These are phyloP conservation scores for Sebastes melanostomus DNA, from an alignment of 2,797 vertebrate species.

Conservation along the genomic window DNA sequence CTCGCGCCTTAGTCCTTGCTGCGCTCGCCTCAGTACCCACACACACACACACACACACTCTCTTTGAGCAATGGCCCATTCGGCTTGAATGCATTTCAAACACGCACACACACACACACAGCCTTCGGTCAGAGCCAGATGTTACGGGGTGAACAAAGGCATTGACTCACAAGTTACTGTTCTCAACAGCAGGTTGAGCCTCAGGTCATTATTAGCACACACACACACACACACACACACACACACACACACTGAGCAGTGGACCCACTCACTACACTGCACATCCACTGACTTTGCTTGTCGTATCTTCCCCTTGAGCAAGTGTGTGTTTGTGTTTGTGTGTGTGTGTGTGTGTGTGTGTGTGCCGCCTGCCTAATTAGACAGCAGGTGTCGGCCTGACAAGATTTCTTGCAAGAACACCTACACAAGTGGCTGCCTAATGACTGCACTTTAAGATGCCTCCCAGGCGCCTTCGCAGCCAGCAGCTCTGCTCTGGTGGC, in stretches of 20 bases:
- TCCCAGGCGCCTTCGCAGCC: conserved; percentile 45
- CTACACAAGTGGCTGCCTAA: conserved; percentile 75
- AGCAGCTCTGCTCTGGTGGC: neutral
- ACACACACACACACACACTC: conserved; percentile 21
- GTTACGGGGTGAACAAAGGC: conserved; percentile 78
- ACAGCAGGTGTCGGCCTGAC: conserved; percentile 82
- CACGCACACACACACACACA: conserved; percentile 41
- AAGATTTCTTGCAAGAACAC: conserved; percentile 87
- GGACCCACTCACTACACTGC: conserved; percentile 42
- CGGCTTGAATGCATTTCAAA: conserved; percentile 65
- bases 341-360: neutral
- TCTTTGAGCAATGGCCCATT: conserved; percentile 64
- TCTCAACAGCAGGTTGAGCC: conserved; percentile 82
- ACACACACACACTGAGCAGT: neutral
- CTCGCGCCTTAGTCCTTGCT: conserved; percentile 76
- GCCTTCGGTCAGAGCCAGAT: conserved; percentile 80
- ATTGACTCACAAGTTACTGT: conserved; percentile 79
- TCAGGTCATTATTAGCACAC: conserved; percentile 80
- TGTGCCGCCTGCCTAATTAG: conserved; percentile 75
- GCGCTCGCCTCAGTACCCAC: conserved; percentile 52
- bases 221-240: conserved; percentile 13
- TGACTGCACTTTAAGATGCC: conserved; percentile 79
- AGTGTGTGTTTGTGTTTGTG: conserved; percentile 23
- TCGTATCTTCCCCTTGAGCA: conserved; percentile 66
- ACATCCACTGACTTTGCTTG: conserved; percentile 46